Percentiles rank a stretch among this genome's conserved stretches.
These are phyloP conservation scores for Tenodera sinensis DNA, from an alignment of 2,888 invertebrate species.

Conservation along the genomic window DNA sequence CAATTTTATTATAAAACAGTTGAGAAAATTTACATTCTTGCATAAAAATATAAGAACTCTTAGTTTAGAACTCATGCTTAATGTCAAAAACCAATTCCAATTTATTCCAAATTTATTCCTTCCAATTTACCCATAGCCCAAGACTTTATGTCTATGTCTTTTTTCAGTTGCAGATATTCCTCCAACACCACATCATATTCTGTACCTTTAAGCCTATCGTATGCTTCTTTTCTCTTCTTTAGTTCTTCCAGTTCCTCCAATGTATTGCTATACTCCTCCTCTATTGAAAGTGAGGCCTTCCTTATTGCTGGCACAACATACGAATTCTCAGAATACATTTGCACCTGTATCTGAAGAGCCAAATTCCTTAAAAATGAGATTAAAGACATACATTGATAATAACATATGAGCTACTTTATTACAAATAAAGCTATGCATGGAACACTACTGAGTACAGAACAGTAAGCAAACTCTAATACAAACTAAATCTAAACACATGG, in stretches of 20 bases:
- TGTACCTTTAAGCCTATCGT: background rate
- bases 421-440: too few species aligned
- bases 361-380: background rate
- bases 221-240: background rate
- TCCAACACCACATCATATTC: background rate
- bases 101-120: too few species aligned
- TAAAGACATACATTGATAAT: background rate
- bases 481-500: too few species aligned
- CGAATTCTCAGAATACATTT: background rate
- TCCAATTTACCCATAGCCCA: background rate
- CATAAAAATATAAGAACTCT: background rate
- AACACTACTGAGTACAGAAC: too few species aligned
- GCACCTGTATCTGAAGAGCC: background rate
- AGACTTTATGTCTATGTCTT: background rate
- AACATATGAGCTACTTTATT: too few species aligned
- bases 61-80: background rate
- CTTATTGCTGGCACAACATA: background rate
- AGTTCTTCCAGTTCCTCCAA: background rate
- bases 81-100: background rate
- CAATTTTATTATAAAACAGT: too few species aligned
- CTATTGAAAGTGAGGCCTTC: background rate
- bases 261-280: background rate
- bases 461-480: too few species aligned
- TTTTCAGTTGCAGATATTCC: background rate
- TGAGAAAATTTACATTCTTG: too few species aligned